phyloP scores from a whole-genome alignment of 2,888 invertebrate genomes.

The Hyposoter didymator region DNA sequence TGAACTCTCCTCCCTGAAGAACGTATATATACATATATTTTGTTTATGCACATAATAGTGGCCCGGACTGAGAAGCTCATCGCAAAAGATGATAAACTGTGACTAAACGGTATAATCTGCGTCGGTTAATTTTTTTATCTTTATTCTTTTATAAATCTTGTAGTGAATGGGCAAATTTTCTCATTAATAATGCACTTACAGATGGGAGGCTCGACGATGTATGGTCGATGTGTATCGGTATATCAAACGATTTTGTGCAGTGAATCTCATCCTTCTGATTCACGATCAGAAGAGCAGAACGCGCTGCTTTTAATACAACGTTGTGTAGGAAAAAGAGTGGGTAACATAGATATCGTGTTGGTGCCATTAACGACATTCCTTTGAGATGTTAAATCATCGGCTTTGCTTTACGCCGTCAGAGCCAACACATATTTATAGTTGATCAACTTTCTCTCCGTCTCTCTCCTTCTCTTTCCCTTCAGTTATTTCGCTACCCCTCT shows the following conservation, averaged over 20 bases:
- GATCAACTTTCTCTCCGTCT: conserved; percentile 38
- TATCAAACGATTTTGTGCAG: conserved; percentile 24
- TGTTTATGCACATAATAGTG: not conserved
- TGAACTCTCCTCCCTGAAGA: conserved; percentile 4
- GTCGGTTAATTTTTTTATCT: conserved; percentile 24
- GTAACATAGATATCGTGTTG: conserved; percentile 39
- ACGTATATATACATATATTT: not conserved
- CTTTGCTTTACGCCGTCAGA: conserved; percentile 43
- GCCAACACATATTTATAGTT: conserved; percentile 32
- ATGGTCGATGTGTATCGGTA: conserved; percentile 35
- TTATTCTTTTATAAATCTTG: conserved; percentile 23
- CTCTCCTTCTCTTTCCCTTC: not conserved
- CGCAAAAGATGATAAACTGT: conserved; percentile 31
- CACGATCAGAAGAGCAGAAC: not conserved
- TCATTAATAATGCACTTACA: conserved; percentile 47
- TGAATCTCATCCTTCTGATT: conserved; percentile 34
- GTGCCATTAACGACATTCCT: conserved; percentile 56
- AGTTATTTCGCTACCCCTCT: not conserved
- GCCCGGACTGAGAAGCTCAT: conserved; percentile 9
- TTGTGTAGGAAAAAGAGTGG: conserved; percentile 14
- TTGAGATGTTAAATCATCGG: conserved; percentile 47
- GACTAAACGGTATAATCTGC: conserved; percentile 38
- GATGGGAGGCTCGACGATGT: conserved; percentile 25
- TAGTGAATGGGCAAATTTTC: conserved; percentile 41
- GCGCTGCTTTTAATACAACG: not conserved